Evolutionary conservation across 2,113 vertebrate species (phyloP).

Genomic region (Sinosuthora webbiana): DNA sequence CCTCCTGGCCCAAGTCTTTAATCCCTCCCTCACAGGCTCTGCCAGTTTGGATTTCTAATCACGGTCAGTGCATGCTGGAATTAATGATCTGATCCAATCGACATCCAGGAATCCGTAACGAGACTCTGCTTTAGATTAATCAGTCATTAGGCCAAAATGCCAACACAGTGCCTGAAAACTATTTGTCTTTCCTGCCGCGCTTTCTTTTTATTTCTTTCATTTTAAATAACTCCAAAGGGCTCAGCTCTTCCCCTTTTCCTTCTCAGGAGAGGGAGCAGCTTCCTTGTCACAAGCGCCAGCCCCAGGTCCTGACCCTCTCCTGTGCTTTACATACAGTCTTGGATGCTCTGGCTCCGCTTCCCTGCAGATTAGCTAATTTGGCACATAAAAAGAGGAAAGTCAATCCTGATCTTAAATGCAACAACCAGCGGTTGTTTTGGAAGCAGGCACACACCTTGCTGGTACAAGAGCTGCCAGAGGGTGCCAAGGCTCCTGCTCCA

Average conservation of each 20-base stretch:
- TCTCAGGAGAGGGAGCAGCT: neutral
- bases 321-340: neutral
- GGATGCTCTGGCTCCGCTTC: neutral
- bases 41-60: slow-evolving; percentile 11
- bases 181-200: neutral
- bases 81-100: slow-evolving; percentile 11
- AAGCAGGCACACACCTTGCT: fast-evolving
- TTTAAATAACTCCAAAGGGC: neutral
- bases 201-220: neutral
- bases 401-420: neutral
- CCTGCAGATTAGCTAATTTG: neutral
- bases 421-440: fast-evolving
- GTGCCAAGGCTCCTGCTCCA: neutral
- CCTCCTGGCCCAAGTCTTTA: neutral
- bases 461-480: neutral
- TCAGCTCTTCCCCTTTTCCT: neutral
- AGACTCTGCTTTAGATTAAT: slow-evolving; percentile 42
- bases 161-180: slow-evolving; percentile 2
- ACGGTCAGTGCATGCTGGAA: neutral
- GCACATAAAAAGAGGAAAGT: neutral
- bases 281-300: fast-evolving
- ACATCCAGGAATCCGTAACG: slow-evolving; percentile 2
- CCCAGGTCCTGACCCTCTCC: neutral
- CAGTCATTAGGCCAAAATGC: slow-evolving; percentile 53
- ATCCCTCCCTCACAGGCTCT: neutral